Evolutionary conservation across 1,140 invertebrate genomes (phyloP).

Genomic region (Cherax destructor): DNA sequence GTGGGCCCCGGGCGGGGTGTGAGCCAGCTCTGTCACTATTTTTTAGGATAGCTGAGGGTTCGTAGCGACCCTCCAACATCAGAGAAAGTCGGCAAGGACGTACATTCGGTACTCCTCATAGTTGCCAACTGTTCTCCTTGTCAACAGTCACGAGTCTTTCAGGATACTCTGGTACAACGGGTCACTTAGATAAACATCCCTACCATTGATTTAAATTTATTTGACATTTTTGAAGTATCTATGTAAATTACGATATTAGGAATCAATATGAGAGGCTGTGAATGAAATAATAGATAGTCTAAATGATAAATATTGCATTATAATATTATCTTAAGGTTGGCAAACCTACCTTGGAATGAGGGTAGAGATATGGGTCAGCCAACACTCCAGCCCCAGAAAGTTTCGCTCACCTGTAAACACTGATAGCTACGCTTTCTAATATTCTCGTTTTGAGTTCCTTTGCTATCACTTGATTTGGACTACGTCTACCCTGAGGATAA

Average conservation of each 20-base stretch:
- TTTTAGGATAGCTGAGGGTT: not conserved
- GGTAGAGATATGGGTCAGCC: constrained; percentile 34
- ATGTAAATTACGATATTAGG: not conserved
- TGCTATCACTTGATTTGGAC: not conserved
- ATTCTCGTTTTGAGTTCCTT: not conserved
- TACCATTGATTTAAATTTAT: not conserved
- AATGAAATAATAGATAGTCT: not conserved
- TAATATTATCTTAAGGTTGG: not conserved
- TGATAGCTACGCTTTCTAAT: not conserved
- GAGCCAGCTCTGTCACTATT: not conserved
- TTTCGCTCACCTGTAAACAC: constrained; percentile 18
- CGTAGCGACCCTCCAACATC: not conserved
- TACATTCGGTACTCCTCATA: constrained; percentile 3
- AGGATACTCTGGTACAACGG: not conserved
- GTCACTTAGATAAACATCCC: not conserved
- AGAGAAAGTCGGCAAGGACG: constrained; percentile 39
- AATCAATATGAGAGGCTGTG: not conserved
- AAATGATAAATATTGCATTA: not conserved
- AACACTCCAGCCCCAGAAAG: constrained; percentile 6
- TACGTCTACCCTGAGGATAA: not conserved
- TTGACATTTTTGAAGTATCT: too few relatives aligned
- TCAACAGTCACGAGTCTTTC: constrained; percentile 20
- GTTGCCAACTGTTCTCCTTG: not conserved
- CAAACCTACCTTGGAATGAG: constrained; percentile 8
- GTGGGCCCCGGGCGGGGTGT: not conserved